Evolutionary conservation across 2,888 invertebrate genomes (phyloP), one percentile per base, ranked within the genome.

Genomic region (Fragum whitleyi): DNA sequence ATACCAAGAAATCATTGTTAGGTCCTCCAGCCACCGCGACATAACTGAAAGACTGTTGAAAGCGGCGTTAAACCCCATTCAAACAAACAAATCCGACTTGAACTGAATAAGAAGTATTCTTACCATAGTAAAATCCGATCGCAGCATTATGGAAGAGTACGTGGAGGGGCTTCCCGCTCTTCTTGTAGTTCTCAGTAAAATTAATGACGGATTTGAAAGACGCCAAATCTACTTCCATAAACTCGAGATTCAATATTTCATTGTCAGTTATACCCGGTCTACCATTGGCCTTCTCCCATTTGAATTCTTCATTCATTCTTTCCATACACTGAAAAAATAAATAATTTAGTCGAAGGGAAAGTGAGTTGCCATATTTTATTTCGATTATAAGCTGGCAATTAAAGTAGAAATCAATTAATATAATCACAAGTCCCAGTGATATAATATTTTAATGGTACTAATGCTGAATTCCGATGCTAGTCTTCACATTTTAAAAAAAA

Each of bases 141-240:
- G 81, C 86, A 14, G 82, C 85, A 67, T 85, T 85, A 21, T 80
- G 80, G 26, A 80, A 71, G 0, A 85, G 61, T 2, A 78, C 69
- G 26, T 85, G 85, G 1, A 85, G 68, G 21, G 73, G 51, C n/a
- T 74, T 62, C 5, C 83, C 83, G 42, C 74, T 78, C 19, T 36
- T 59, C 72, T 76, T 85, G 68, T 72, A 85, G 0, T 70, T 65
- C 2, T 80, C 74, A 1, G 78, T 61, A 62, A 85, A 83, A 14
- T 76, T n/a, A 14, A 76, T 42, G 6, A 77, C 79, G 1, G 86
- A 86, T 26, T 78, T 70, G 9, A 82, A 79, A 3, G 83, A 84
- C 21, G 73, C 67, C 16, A 77, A 72, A 47, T 86, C 79, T 1
- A 83, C 59, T 28, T 77, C 53, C 81, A 86, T 83, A 55, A 74